These are phyloP conservation scores for Danio aesculapii DNA, from an alignment of 2,797 vertebrate species.

Conservation along the genomic window DNA sequence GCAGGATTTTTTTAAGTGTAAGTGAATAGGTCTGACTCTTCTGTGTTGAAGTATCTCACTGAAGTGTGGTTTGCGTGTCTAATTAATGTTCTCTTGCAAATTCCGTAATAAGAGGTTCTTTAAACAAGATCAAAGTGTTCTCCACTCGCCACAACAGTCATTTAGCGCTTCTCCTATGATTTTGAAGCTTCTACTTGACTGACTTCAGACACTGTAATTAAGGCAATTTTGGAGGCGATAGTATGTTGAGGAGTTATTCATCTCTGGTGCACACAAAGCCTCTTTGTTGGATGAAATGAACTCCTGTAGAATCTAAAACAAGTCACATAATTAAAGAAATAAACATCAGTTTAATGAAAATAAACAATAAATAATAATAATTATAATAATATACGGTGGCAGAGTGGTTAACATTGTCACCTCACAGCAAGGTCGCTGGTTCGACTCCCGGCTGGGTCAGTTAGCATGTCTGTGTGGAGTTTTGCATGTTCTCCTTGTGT, in stretches of 20 bases:
- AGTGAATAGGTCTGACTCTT: no score
- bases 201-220: slow-evolving; percentile 22
- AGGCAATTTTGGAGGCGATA: neutral
- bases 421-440: no score
- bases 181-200: slow-evolving; percentile 11
- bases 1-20: no score
- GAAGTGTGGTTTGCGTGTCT: neutral
- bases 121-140: neutral
- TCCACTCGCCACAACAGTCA: neutral
- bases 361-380: neutral
- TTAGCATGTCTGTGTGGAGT: no score
- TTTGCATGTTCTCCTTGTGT: no score
- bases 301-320: neutral
- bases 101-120: slow-evolving; percentile 21
- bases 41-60: neutral
- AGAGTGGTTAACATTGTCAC: no score
- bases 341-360: neutral
- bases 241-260: neutral
- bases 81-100: slow-evolving; percentile 7
- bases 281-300: neutral
- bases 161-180: slow-evolving; percentile 2
- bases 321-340: neutral
- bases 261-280: neutral
- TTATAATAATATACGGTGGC: no score
- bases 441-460: no score